Evolutionary conservation across 2,888 invertebrate genomes (phyloP).

Genomic region (Ariolimax columbianus): DNA sequence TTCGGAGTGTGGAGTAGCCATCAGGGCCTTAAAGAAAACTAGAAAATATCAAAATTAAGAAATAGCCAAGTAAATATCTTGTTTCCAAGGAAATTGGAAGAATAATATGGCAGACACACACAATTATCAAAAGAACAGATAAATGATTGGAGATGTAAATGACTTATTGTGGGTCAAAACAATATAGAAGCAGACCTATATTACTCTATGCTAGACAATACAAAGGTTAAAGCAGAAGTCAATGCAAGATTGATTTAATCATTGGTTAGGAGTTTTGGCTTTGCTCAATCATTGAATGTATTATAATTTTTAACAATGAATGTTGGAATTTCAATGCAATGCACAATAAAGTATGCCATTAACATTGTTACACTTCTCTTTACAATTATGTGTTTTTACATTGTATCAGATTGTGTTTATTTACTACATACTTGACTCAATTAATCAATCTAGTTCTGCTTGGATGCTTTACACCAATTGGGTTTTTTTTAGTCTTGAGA

Average conservation of each 20-base stretch:
- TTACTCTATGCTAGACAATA: neutral
- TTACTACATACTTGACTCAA: too few species aligned
- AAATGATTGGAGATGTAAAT: neutral
- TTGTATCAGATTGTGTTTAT: too few species aligned
- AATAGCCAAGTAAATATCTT: too few species aligned
- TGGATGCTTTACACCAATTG: too few species aligned
- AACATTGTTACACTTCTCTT: constrained; percentile 36
- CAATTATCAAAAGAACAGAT: neutral
- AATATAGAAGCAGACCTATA: neutral
- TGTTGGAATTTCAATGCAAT: constrained; percentile 53
- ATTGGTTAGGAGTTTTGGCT: constrained; percentile 30
- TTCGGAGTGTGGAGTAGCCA: too few species aligned
- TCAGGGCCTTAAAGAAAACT: too few species aligned
- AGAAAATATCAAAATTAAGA: too few species aligned
- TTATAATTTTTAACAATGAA: constrained; percentile 44
- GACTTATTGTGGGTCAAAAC: neutral
- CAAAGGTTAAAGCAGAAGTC: neutral
- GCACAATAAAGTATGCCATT: constrained; percentile 53
- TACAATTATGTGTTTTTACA: too few species aligned
- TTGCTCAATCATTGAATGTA: constrained; percentile 47
- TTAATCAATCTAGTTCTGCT: too few species aligned
- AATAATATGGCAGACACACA: too few species aligned
- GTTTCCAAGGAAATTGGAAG: too few species aligned
- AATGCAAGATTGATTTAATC: constrained; percentile 16
- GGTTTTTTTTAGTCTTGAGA: too few species aligned